These are phyloP conservation scores for Bugula neritina DNA, from an alignment of 2,888 invertebrate species.

Conservation along the genomic window DNA sequence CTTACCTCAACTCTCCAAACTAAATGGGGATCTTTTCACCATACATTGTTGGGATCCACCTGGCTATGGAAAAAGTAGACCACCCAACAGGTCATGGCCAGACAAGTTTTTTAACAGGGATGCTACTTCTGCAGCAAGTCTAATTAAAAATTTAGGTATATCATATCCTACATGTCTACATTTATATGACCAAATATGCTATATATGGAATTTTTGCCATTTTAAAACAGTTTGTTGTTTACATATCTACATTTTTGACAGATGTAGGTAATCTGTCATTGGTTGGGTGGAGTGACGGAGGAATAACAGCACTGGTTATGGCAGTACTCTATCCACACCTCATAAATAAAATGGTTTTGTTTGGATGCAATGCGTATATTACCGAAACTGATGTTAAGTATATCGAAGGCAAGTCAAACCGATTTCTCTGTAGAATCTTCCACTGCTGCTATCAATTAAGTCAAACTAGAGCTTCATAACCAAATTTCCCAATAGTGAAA, in stretches of 20 bases:
- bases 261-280: slow-evolving; percentile 61
- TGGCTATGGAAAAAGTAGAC: slow-evolving; percentile 77
- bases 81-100: slow-evolving; percentile 68
- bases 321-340: slow-evolving; percentile 65
- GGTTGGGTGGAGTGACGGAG: slow-evolving; percentile 86
- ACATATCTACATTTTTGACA: no score
- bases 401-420: slow-evolving; percentile 59
- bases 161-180: neutral
- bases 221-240: no score
- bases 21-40: slow-evolving; percentile 56
- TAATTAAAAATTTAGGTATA: slow-evolving; percentile 63
- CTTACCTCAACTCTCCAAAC: slow-evolving; percentile 58
- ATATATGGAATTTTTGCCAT: neutral
- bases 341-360: slow-evolving; percentile 68
- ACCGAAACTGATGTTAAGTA: slow-evolving; percentile 63
- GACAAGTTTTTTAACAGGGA: slow-evolving; percentile 69
- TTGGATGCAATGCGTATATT: slow-evolving; percentile 73
- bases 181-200: neutral
- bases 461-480: no score
- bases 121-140: slow-evolving; percentile 64
- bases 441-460: no score
- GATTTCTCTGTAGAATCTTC: neutral
- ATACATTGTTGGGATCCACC: slow-evolving; percentile 63
- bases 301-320: slow-evolving; percentile 70
- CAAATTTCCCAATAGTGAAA: no score